phyloP scores from a whole-genome alignment of 2,888 invertebrate genomes.

The Sinotaia quadrata region DNA sequence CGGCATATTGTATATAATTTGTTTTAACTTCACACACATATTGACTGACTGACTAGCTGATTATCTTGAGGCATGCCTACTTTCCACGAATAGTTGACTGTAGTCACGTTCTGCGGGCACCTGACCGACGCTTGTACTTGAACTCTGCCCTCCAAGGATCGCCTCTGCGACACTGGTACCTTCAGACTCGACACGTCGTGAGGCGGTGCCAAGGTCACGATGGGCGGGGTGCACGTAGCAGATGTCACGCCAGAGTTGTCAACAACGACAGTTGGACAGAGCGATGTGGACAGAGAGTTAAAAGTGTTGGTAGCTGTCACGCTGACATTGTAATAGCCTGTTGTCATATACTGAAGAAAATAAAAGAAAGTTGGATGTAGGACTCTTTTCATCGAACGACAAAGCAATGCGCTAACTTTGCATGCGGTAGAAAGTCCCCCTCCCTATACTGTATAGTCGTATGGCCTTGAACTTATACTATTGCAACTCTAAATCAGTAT shows the following conservation, averaged over 20 bases:
- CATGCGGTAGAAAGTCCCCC: no score
- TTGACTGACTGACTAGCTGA: no score
- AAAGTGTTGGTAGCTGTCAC: constrained; percentile 60
- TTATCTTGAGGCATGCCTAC: constrained; percentile 21
- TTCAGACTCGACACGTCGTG: constrained; percentile 1
- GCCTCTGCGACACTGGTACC: constrained; percentile 39
- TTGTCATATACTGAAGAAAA: constrained; percentile 34
- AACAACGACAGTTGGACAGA: constrained; percentile 63
- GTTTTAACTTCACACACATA: no score
- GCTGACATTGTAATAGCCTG: constrained; percentile 53
- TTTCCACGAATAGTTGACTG: constrained; percentile 56
- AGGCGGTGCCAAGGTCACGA: constrained; percentile 17
- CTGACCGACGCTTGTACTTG: constrained; percentile 41
- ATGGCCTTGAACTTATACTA: no score
- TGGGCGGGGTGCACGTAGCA: constrained; percentile 29
- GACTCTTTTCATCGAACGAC: no score
- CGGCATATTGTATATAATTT: no score
- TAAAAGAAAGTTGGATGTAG: background rate
- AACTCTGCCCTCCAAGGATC: constrained; percentile 53
- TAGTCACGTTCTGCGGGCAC: constrained; percentile 38
- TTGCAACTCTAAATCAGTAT: no score
- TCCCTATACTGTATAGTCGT: no score
- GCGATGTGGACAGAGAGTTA: constrained; percentile 44
- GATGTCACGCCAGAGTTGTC: constrained; percentile 2
- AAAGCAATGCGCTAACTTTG: no score